Evolutionary conservation across 2,113 vertebrate genomes (phyloP).

Genomic region (Sterna hirundo): DNA sequence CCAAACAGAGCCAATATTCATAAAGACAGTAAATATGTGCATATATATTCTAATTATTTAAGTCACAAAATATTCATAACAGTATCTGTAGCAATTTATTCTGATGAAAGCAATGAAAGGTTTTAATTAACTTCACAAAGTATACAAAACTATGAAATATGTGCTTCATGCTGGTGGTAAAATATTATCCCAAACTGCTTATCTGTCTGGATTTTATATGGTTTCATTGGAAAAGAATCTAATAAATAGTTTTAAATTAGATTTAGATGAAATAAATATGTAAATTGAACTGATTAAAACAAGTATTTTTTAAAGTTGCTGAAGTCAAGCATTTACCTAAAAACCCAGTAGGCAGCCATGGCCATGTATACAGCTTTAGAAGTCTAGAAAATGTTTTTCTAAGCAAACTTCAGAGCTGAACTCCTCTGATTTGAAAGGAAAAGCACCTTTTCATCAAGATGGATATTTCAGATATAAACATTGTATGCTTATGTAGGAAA

Average conservation of each 20-base stretch:
- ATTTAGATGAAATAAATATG: background rate
- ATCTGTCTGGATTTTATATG: background rate
- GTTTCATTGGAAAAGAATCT: background rate
- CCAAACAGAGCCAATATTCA: background rate
- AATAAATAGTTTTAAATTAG: background rate
- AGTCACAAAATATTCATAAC: background rate
- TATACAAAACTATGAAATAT: background rate
- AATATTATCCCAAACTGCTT: background rate
- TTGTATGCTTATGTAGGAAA: background rate
- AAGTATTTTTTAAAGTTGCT: background rate
- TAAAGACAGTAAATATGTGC: background rate
- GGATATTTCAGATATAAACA: background rate
- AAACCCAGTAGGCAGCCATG: background rate
- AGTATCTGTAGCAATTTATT: background rate
- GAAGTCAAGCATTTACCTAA: background rate
- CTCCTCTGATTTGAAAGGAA: background rate
- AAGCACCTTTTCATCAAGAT: background rate
- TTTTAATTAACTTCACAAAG: background rate
- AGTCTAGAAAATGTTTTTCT: background rate
- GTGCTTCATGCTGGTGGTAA: background rate
- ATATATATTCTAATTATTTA: background rate
- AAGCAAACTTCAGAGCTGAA: background rate
- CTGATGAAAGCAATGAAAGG: background rate
- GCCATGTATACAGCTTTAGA: background rate
- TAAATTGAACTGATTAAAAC: background rate